Percentiles rank a stretch among this genome's conserved stretches.
Evolutionary conservation across 2,113 vertebrate species (phyloP).

Genomic region (Cromileptes altivelis): DNA sequence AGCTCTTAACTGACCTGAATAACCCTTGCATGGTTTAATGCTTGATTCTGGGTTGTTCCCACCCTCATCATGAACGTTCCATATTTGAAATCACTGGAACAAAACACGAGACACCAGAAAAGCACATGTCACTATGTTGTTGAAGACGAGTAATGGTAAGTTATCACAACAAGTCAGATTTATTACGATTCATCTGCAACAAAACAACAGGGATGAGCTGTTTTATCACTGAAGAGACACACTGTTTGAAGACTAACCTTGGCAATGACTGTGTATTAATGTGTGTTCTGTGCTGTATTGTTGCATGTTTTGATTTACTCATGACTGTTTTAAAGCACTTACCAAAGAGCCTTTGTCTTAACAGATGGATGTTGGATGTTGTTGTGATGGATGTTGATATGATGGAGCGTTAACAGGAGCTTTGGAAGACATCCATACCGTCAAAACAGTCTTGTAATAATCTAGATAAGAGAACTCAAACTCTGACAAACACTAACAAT

Average conservation of each 20-base stretch:
- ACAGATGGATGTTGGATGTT: slow-evolving; percentile 54
- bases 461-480: not conserved
- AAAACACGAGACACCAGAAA: slow-evolving; percentile 4
- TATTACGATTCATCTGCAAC: not conserved
- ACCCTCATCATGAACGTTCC: slow-evolving; percentile 9
- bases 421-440: slow-evolving; percentile 37
- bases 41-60: slow-evolving; percentile 18
- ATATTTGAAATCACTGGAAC: slow-evolving; percentile 43
- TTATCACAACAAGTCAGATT: slow-evolving; percentile 14
- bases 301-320: slow-evolving; percentile 58
- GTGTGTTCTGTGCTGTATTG: slow-evolving; percentile 52
- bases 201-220: not conserved
- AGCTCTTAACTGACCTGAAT: slow-evolving; percentile 21
- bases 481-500: too few species aligned
- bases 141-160: slow-evolving; percentile 58
- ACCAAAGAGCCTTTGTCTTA: slow-evolving; percentile 33
- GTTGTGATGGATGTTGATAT: slow-evolving; percentile 60
- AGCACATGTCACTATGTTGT: not conserved
- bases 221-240: not conserved
- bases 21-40: slow-evolving; percentile 51
- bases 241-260: slow-evolving; percentile 25
- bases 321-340: slow-evolving; percentile 38
- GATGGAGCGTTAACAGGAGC: slow-evolving; percentile 53
- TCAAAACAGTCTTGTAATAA: not conserved
- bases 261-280: slow-evolving; percentile 32